These are phyloP conservation scores for Pseudois nayaur DNA, from an alignment of 2,113 vertebrate species.

Conservation along the genomic window DNA sequence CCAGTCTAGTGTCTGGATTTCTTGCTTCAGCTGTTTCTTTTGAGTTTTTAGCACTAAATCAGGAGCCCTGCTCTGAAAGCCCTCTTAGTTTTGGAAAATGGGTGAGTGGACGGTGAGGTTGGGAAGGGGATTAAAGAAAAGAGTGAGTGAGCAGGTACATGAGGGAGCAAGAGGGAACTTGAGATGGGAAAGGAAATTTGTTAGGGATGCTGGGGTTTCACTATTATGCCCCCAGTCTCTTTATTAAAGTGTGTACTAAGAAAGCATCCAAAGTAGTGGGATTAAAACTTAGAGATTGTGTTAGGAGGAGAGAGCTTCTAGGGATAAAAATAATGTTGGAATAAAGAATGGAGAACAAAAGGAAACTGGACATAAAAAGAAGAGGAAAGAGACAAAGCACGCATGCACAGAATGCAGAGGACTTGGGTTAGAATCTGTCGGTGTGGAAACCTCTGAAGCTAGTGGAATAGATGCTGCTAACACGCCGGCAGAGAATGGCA, in stretches of 20 bases:
- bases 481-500: fast-evolving
- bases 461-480: too few species aligned
- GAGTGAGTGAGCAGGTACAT: not conserved
- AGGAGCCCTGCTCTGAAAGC: not conserved
- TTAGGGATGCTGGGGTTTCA: not conserved
- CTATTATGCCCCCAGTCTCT: not conserved
- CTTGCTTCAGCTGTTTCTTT: not conserved
- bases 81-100: not conserved
- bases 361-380: not conserved
- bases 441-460: not conserved
- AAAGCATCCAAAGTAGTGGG: not conserved
- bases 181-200: not conserved
- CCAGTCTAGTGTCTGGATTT: not conserved
- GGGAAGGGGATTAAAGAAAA: not conserved
- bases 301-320: not conserved
- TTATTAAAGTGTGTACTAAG: not conserved
- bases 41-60: not conserved
- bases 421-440: not conserved
- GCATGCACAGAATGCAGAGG: not conserved
- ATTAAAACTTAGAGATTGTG: not conserved
- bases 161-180: not conserved
- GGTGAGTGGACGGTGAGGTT: not conserved
- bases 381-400: not conserved
- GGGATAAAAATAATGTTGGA: not conserved
- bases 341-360: not conserved